Evolutionary conservation across 2,113 vertebrate species (phyloP), one percentile per base, ranked within the genome.

Genomic region (Poeciliopsis prolifica): DNA sequence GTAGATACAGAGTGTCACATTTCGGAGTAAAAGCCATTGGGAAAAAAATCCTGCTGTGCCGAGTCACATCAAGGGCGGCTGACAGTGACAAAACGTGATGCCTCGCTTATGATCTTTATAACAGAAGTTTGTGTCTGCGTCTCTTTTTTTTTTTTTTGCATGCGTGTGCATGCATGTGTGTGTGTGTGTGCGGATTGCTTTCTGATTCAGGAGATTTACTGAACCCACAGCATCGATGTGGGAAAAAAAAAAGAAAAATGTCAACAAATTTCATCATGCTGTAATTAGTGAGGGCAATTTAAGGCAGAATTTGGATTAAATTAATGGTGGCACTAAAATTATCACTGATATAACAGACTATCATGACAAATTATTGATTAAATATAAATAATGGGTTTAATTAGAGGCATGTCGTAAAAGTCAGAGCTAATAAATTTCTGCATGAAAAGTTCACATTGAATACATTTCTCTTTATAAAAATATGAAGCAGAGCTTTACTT

Each of bases 1-100:
- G 68, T 83, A 88, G 84, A 87, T 83, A 79, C 54, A 44, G 79
- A 87, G 80, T 82, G 86, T 83, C 72, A 89, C 54, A 28, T 78
- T 81, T 81, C 29, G 65, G 83, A 76, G 79, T 61, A 67, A 78
- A 75, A 83, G 80, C 51, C 80, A 79, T 44, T 70, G 14, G 69
- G 74, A 73, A 40, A 48, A 69, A 51, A 14, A 72, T 48, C 71
- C 74, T 70, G 78, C 12, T 64, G 61, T 33, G 68, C 70, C 13
- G 2, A 51, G 72, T 33, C 69, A 60, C 73, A 70, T 80, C 65
- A 67, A 58, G 68, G 72, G 60, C 31, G 24, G 33, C 48, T 74
- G 84, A 68, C 69, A 64, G 58, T 83, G 65, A 82, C 68, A 73
- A 6, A 61, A 5, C 9, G 44, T 60, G 77, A 67, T 35, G n/a